These are phyloP conservation scores for Troides helena DNA, from an alignment of 2,888 invertebrate genomes.

Conservation along the genomic window DNA sequence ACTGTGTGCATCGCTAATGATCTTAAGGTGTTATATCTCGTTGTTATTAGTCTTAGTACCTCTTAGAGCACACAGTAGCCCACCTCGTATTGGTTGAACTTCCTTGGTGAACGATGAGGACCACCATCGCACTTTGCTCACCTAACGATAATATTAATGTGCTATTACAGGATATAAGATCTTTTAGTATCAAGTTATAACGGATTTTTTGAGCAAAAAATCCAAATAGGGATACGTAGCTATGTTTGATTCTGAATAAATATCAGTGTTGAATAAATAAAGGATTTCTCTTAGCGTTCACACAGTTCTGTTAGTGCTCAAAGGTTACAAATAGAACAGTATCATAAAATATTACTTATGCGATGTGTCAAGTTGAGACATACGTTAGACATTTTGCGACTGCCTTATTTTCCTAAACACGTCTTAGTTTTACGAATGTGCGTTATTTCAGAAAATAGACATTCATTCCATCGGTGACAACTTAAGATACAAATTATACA, in stretches of 20 bases:
- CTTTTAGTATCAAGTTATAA: too few relatives aligned
- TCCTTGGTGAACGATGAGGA: too few relatives aligned
- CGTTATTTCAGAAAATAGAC: conserved; percentile 13
- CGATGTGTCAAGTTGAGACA: conserved; percentile 8
- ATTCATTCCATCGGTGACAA: conserved; percentile 20
- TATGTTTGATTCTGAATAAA: not conserved
- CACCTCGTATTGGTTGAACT: too few relatives aligned
- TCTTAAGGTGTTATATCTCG: too few relatives aligned
- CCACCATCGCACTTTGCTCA: too few relatives aligned
- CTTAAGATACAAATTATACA: conserved; percentile 23
- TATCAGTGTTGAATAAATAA: conserved; percentile 9
- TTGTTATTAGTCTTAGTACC: too few relatives aligned
- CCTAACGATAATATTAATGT: too few relatives aligned
- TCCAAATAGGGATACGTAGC: not conserved
- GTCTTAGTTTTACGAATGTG: conserved; percentile 14
- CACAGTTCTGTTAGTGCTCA: conserved; percentile 6
- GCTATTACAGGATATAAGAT: too few relatives aligned
- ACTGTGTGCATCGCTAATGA: too few relatives aligned
- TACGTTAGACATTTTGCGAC: conserved; percentile 7
- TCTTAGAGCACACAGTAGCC: too few relatives aligned
- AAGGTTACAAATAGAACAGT: conserved; percentile 13
- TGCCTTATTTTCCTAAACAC: conserved; percentile 2
- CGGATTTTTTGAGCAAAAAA: too few relatives aligned
- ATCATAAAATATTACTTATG: conserved; percentile 16
- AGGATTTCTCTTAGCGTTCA: not conserved